Evolutionary conservation across 2,888 invertebrate genomes (phyloP).

Genomic region (Ditula angustiorana): DNA sequence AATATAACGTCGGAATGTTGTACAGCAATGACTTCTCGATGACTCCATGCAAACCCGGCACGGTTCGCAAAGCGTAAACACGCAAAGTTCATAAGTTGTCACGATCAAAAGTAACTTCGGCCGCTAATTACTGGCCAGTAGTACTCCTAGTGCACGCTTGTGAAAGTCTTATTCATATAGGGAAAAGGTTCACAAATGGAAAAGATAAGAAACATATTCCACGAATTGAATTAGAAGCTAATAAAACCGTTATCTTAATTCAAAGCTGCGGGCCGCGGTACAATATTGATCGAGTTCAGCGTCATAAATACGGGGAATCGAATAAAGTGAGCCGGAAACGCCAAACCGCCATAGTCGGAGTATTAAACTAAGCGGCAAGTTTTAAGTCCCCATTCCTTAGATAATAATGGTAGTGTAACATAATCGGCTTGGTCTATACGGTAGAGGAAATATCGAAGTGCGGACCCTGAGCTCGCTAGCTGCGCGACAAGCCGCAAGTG

Average conservation of each 20-base stretch:
- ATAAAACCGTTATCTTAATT: slow-evolving; percentile 80
- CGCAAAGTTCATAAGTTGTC: neutral
- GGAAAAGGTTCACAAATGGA: slow-evolving; percentile 58
- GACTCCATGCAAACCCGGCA: slow-evolving; percentile 10
- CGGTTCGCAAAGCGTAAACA: slow-evolving; percentile 4
- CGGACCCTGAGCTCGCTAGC: slow-evolving; percentile 42
- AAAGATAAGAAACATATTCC: slow-evolving; percentile 63
- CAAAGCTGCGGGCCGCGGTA: slow-evolving; percentile 61
- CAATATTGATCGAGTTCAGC: slow-evolving; percentile 64
- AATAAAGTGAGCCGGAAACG: slow-evolving; percentile 53
- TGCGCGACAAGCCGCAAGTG: slow-evolving; percentile 59
- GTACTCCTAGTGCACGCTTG: slow-evolving; percentile 32
- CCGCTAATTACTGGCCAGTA: neutral
- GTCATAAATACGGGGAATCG: slow-evolving; percentile 60
- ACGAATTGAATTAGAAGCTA: slow-evolving; percentile 70
- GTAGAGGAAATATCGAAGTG: slow-evolving; percentile 45
- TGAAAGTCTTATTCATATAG: slow-evolving; percentile 57
- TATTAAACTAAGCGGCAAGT: slow-evolving; percentile 41
- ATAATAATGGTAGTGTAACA: slow-evolving; percentile 45
- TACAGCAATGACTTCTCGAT: no score
- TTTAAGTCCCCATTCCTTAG: slow-evolving; percentile 44
- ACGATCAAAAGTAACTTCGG: neutral
- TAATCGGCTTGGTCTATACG: slow-evolving; percentile 42
- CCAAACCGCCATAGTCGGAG: slow-evolving; percentile 37
- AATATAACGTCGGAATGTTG: no score